Conservation (phyloP, 2,888 invertebrate genomes). For the Sesia bembeciformis region DNA sequence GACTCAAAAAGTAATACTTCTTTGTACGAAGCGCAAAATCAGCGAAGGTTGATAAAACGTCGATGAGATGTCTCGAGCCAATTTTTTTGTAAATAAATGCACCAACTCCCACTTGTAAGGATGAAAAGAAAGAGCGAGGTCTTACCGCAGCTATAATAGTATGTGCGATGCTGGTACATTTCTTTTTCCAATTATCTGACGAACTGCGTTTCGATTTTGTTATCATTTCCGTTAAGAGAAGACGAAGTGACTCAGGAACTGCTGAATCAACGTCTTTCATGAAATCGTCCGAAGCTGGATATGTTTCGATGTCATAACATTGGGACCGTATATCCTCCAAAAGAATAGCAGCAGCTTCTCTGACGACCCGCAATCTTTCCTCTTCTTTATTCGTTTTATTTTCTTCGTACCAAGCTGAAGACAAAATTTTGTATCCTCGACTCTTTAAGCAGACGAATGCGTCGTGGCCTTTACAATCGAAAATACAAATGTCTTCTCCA, state of each 20-base stretch:
- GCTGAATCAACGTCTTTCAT: neutral
- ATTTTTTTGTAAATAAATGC: slow-evolving; percentile 3
- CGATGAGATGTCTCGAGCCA: slow-evolving; percentile 4
- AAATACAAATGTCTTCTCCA: slow-evolving; percentile 2
- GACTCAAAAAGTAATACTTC: slow-evolving; percentile 11
- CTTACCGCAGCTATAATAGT: slow-evolving; percentile 20
- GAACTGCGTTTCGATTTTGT: slow-evolving; percentile 11
- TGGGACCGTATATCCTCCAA: neutral
- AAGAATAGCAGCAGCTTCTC: neutral
- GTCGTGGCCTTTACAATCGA: slow-evolving; percentile 1
- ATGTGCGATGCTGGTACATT: slow-evolving; percentile 30
- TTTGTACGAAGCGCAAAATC: slow-evolving; percentile 6
- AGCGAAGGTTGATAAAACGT: slow-evolving; percentile 5
- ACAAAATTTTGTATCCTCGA: slow-evolving; percentile 18
- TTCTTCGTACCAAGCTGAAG: slow-evolving; percentile 30
- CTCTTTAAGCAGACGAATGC: neutral
- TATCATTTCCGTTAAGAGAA: neutral
- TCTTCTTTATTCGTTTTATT: slow-evolving; percentile 24
- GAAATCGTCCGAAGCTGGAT: neutral
- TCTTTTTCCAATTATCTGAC: slow-evolving; percentile 23
- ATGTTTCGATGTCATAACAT: neutral
- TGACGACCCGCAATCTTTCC: slow-evolving; percentile 10
- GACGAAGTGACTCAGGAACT: neutral
- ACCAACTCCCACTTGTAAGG: neutral
- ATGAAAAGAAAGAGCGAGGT: neutral